Percentiles rank a stretch among this genome's conserved stretches.
Evolutionary conservation across 2,113 vertebrate genomes (phyloP).

Genomic region (Sylvia atricapilla): DNA sequence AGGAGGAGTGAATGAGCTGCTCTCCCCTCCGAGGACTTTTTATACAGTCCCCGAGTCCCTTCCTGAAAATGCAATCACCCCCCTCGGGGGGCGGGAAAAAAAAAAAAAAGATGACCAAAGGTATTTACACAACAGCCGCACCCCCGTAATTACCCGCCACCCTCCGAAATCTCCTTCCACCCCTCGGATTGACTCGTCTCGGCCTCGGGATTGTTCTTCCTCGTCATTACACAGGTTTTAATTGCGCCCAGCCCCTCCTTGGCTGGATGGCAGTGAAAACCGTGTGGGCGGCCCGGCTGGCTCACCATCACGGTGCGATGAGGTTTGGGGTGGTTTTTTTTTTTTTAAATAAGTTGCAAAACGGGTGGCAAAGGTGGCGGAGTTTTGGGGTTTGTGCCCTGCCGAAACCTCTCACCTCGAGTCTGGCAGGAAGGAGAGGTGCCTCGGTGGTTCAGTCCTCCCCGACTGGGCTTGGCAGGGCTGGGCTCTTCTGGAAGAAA

Average conservation of each 20-base stretch:
- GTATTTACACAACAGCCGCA: conserved; percentile 48
- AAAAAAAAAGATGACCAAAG: conserved; percentile 18
- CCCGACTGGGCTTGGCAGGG: not conserved
- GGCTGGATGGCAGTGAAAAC: conserved; percentile 18
- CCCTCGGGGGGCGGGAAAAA: not conserved
- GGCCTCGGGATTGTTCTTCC: conserved; percentile 10
- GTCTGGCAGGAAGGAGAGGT: not conserved
- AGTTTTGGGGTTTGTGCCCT: not conserved
- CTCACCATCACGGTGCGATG: not conserved
- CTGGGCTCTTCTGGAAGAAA: no score
- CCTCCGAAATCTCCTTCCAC: conserved; percentile 30
- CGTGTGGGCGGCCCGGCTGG: conserved; percentile 16
- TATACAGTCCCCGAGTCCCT: conserved; percentile 28
- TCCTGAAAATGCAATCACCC: conserved; percentile 55
- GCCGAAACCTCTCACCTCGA: not conserved
- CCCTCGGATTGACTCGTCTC: conserved; percentile 51
- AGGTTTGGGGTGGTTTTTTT: not conserved
- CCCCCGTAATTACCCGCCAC: conserved; percentile 45
- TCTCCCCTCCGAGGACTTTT: conserved; percentile 18
- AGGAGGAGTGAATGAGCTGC: conserved; percentile 12
- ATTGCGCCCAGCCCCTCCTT: conserved; percentile 23
- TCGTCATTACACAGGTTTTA: conserved; percentile 39
- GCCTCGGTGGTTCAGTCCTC: rapidly evolving
- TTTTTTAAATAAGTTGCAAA: conserved; percentile 21
- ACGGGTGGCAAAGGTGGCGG: not conserved